These are phyloP conservation scores for Melospiza georgiana DNA, from an alignment of 2,113 vertebrate genomes.

Conservation along the genomic window DNA sequence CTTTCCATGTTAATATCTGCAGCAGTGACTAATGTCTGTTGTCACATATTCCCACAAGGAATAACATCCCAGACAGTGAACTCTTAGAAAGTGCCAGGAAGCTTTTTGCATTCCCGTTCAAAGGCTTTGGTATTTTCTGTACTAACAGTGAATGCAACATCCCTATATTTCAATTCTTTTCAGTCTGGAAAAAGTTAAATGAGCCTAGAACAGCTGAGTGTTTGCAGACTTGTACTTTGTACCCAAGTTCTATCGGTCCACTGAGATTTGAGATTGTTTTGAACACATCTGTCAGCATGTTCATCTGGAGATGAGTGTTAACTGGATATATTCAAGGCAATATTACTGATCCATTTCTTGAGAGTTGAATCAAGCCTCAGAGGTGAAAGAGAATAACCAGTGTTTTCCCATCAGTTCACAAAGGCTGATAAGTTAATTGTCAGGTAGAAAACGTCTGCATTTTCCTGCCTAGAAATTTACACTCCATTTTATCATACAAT, in stretches of 20 bases:
- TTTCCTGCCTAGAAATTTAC: neutral
- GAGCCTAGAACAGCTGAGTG: neutral
- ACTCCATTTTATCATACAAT: neutral
- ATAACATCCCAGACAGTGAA: conserved; percentile 18
- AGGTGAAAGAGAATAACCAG: neutral
- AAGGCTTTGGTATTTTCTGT: neutral
- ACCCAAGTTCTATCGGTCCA: neutral
- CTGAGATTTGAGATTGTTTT: neutral
- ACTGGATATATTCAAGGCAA: neutral
- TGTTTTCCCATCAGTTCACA: neutral
- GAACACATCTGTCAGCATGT: neutral
- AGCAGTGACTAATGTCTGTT: conserved; percentile 43
- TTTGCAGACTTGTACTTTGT: neutral
- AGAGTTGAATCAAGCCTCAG: neutral
- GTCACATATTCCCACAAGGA: conserved; percentile 51
- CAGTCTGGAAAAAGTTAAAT: neutral
- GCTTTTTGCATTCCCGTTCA: neutral
- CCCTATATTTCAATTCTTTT: neutral
- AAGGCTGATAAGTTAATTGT: neutral
- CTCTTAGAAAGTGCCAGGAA: neutral
- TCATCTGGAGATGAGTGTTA: neutral
- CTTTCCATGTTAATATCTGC: neutral
- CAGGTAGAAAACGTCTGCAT: neutral
- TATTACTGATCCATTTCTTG: neutral
- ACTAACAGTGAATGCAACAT: neutral